Conservation (phyloP, 2,888 invertebrate genomes). For the Acrobasis consociella region DNA sequence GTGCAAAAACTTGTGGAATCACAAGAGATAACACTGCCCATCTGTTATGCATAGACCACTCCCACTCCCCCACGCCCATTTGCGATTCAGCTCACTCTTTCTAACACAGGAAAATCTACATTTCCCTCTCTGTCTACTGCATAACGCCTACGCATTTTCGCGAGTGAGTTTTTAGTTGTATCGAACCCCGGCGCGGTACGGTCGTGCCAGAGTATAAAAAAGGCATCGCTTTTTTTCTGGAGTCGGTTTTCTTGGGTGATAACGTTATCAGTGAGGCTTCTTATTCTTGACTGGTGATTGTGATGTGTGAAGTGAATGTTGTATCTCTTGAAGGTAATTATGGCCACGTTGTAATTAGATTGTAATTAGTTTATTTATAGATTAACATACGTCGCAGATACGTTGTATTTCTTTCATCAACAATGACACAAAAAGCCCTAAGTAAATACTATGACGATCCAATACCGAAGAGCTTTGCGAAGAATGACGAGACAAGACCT, state of each 20-base stretch:
- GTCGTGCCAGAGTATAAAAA: conserved; percentile 48
- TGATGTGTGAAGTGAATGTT: conserved; percentile 49
- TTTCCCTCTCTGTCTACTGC: conserved; percentile 53
- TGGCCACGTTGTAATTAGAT: background rate
- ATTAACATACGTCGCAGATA: background rate
- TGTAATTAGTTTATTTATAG: background rate
- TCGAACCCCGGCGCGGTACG: conserved; percentile 61
- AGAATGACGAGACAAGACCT: no score
- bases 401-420: no score
- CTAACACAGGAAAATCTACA: conserved; percentile 37
- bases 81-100: conserved; percentile 46
- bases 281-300: conserved; percentile 43
- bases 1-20: conserved; percentile 58
- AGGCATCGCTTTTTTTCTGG: conserved; percentile 42
- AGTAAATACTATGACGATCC: no score
- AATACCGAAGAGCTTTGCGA: no score
- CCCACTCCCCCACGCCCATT: conserved; percentile 66
- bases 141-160: conserved; percentile 73
- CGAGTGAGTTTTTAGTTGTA: conserved; percentile 73
- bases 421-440: no score
- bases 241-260: conserved; percentile 34
- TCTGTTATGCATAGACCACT: conserved; percentile 70
- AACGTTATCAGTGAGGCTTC: conserved; percentile 42
- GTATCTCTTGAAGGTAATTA: conserved; percentile 35
- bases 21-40: conserved; percentile 61